Percentiles rank a stretch among this genome's conserved stretches.
Conservation (phyloP, 2,113 vertebrate genomes). For the Cettia cetti region DNA sequence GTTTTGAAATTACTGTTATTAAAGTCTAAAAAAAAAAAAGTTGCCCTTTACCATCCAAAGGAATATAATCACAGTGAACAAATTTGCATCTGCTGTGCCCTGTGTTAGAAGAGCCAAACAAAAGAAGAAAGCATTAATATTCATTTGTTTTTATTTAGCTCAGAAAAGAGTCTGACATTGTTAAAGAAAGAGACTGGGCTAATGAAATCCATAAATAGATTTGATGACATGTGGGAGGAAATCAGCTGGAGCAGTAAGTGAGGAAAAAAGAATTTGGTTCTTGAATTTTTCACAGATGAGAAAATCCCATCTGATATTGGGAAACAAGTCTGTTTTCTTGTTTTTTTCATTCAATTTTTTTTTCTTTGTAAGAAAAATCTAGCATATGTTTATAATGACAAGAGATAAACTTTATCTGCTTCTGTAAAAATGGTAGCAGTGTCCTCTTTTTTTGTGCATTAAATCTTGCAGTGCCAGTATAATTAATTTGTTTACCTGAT, state of each 20-base stretch:
- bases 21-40: not conserved
- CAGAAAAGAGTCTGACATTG: not conserved
- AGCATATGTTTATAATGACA: not conserved
- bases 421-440: not conserved
- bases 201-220: constrained; percentile 26
- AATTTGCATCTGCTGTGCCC: not conserved
- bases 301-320: not conserved
- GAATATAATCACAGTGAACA: not conserved
- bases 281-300: constrained; percentile 12
- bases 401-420: not conserved
- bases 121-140: constrained; percentile 24
- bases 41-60: not conserved
- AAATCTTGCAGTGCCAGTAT: not conserved
- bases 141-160: constrained; percentile 33
- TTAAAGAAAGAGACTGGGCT: not conserved
- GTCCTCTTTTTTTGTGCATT: not conserved
- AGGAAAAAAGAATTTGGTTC: not conserved
- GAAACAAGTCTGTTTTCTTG: not conserved
- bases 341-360: not conserved
- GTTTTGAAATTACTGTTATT: not conserved
- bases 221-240: not conserved
- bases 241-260: not conserved
- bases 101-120: not conserved
- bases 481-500: not conserved
- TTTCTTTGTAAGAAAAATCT: not conserved